Conservation (phyloP, 1,140 invertebrate genomes). For the Sarcophaga peregrina region DNA sequence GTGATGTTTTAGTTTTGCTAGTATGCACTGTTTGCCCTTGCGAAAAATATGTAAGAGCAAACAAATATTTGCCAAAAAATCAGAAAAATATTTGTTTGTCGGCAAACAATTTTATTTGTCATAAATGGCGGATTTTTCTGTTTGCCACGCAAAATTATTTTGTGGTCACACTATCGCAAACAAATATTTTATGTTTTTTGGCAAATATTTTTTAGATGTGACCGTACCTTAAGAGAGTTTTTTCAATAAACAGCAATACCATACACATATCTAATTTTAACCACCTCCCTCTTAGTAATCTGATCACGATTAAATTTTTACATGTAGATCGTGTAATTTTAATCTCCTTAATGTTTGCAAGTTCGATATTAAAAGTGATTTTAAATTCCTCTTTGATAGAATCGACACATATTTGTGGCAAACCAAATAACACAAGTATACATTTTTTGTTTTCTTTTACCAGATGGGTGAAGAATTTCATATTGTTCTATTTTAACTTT, state of each 20-base stretch:
- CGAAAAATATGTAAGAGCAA: no score
- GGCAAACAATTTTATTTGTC: no score
- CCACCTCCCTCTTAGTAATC: background rate
- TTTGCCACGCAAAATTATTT: no score
- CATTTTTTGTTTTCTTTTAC: background rate
- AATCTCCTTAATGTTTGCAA: background rate
- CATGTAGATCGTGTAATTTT: background rate
- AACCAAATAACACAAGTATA: constrained; percentile 5
- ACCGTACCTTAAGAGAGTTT: constrained; percentile 17
- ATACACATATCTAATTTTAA: constrained; percentile 15
- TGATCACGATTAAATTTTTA: background rate
- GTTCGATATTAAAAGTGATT: background rate
- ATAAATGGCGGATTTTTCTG: no score
- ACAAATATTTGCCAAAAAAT: no score
- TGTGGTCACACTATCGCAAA: no score
- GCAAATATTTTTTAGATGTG: no score
- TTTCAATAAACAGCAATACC: background rate
- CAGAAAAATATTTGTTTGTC: no score
- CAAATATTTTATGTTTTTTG: no score
- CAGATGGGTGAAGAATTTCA: constrained; percentile 13
- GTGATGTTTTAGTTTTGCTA: no score
- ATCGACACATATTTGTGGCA: background rate
- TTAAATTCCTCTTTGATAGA: background rate
- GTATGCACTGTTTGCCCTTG: no score
- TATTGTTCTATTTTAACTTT: background rate